Base-by-base conservation (phyloP, 2,113 vertebrate species). In the Gorsachius goisagi region DNA sequence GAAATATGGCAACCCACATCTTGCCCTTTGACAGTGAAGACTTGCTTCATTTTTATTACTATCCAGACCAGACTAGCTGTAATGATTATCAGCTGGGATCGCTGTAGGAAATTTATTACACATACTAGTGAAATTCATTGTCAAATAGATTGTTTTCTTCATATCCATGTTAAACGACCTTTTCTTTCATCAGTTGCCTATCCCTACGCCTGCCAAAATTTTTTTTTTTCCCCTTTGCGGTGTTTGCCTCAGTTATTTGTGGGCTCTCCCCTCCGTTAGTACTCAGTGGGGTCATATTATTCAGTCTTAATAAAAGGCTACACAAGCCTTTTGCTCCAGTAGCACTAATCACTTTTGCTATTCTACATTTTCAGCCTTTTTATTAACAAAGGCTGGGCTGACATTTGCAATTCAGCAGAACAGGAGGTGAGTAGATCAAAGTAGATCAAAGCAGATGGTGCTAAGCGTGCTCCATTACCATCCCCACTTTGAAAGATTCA, bases 391-490 rank as follows among this genome's bases (percentile, higher is more conserved):
- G 28, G 4, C 55, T 81, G 18, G 13, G 60, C 41, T 90, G 66
- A 75, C 56, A 88, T 72, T 58, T 75, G 32, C 62, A 75, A 50
- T 85, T 63, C 71, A 75, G 27, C 32, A 58, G 47, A 80, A 62
- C 13, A 44, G 44, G 35, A 85, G 49, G 88, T 32, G 27, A 32
- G 68, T 9, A 89, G 63, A 91, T 73, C 63, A 84, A 77, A 90
- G 62, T 11, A 75, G 47, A 80, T 79, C 60, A 83, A 86, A 86
- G 58, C 9, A 50, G n/a, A 33, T 59, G 13, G 13, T 56, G 26
- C 12, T 53, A 21, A 81, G 59, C 3, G 0, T 2, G 1, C 6
- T 56, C 52, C 24, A 55, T 30, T 5, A 0, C 33, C 68, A 69
- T 12, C 9, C 10, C 2, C 45, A 9, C 33, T 86, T 83, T 15